Evolutionary conservation across 2,797 vertebrate species (phyloP).

Genomic region (Melanotaenia maccullochi): DNA sequence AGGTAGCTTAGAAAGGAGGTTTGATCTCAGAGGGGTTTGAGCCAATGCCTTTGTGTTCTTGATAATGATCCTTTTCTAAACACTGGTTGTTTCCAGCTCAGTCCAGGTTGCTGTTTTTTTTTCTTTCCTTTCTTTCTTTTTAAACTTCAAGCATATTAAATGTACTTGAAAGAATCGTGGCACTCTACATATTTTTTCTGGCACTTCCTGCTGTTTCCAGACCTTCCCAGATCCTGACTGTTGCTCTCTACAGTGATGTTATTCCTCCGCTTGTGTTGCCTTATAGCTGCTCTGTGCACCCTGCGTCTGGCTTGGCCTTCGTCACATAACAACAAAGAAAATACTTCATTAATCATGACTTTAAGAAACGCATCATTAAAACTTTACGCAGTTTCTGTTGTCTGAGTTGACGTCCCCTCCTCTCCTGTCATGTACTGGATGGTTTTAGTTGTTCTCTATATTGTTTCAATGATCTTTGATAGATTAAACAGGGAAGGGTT

Average conservation of each 20-base stretch:
- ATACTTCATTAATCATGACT: conserved; percentile 6
- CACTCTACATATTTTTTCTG: conserved; percentile 13
- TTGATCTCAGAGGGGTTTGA: neutral
- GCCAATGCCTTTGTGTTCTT: neutral
- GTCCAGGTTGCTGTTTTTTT: conserved; percentile 3
- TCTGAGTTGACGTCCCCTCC: conserved; percentile 30
- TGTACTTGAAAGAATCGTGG: conserved; percentile 3
- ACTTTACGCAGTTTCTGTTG: conserved; percentile 15
- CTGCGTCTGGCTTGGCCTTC: conserved; percentile 31
- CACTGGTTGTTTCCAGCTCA: conserved; percentile 13
- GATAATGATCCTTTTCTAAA: neutral
- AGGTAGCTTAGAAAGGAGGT: neutral
- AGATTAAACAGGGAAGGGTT: conserved; percentile 52
- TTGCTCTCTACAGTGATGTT: conserved; percentile 31
- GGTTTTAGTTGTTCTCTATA: conserved; percentile 58
- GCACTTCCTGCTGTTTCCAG: conserved; percentile 30
- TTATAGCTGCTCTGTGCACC: conserved; percentile 62
- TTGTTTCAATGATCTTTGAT: conserved; percentile 59
- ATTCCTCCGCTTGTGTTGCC: conserved; percentile 70
- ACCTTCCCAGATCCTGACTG: conserved; percentile 31
- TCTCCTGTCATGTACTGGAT: conserved; percentile 49
- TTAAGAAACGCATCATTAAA: conserved; percentile 12
- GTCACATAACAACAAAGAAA: neutral
- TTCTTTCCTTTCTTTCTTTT: neutral
- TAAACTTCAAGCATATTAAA: neutral